phyloP scores from a whole-genome alignment of 2,113 vertebrate genomes.

The Thermophis baileyi region DNA sequence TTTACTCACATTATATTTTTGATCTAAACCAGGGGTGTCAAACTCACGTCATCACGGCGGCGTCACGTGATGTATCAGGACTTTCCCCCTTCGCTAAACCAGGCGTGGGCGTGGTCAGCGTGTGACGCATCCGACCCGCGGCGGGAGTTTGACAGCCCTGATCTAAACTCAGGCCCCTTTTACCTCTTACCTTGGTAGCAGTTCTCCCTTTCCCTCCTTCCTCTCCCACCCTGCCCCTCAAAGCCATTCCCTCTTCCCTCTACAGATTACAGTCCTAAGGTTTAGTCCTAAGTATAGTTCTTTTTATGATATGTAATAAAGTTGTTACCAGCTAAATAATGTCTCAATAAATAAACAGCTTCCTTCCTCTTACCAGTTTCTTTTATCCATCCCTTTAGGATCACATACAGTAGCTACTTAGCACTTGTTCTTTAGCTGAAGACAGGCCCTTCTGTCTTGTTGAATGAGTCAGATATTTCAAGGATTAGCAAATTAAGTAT shows the following conservation, averaged over 20 bases:
- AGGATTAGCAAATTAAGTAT: background rate
- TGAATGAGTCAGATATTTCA: background rate
- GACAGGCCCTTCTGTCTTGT: background rate
- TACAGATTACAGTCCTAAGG: background rate
- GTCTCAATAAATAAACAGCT: background rate
- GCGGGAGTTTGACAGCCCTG: no score
- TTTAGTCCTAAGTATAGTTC: background rate
- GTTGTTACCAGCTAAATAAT: background rate
- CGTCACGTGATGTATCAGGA: no score
- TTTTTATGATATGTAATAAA: background rate
- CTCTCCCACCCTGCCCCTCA: background rate
- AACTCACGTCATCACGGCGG: no score
- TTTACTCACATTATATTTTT: background rate
- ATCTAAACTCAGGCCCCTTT: background rate
- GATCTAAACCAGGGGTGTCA: background rate
- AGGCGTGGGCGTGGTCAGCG: no score
- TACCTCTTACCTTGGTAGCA: background rate
- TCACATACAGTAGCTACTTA: background rate
- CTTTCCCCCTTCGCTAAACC: no score
- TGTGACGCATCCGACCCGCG: no score
- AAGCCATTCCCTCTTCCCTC: background rate
- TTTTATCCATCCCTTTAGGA: background rate
- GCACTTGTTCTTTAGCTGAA: background rate
- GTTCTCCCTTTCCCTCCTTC: background rate
- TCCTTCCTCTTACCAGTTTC: background rate